These are phyloP conservation scores for Zaprionus gabonicus DNA, from an alignment of 1,140 invertebrate genomes.

Conservation along the genomic window DNA sequence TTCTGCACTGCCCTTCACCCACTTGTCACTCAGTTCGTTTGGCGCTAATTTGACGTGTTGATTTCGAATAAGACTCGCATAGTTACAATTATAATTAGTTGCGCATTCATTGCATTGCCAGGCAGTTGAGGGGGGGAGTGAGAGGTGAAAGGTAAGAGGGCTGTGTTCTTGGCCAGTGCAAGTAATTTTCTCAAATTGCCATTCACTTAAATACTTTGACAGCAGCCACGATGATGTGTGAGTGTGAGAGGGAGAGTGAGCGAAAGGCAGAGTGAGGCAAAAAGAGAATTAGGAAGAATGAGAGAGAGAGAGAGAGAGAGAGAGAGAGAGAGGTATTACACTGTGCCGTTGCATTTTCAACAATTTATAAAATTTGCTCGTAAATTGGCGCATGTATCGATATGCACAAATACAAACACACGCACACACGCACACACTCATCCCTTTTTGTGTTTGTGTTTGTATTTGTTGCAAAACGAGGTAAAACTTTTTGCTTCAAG, in stretches of 20 bases:
- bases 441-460: slow-evolving; percentile 6
- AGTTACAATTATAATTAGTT: slow-evolving; percentile 37
- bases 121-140: too few species aligned
- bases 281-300: too few species aligned
- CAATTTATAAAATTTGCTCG: slow-evolving; percentile 57
- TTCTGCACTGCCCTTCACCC: background rate
- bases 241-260: slow-evolving; percentile 6
- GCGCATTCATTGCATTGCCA: slow-evolving; percentile 18
- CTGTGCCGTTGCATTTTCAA: slow-evolving; percentile 22
- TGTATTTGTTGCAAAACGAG: slow-evolving; percentile 4
- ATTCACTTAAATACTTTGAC: slow-evolving; percentile 41
- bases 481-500: slow-evolving; percentile 27
- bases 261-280: background rate
- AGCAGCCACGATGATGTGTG: slow-evolving; percentile 12
- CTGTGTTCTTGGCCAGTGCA: background rate
- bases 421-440: background rate
- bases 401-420: slow-evolving; percentile 20
- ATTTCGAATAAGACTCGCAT: slow-evolving; percentile 15
- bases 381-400: slow-evolving; percentile 58
- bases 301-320: background rate
- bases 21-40: background rate
- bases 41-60: slow-evolving; percentile 12
- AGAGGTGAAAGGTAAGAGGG: too few species aligned
- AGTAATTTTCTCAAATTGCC: slow-evolving; percentile 42
- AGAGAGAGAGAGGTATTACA: background rate